Conservation (phyloP, 1,140 invertebrate species). For the Ostrea edulis region DNA sequence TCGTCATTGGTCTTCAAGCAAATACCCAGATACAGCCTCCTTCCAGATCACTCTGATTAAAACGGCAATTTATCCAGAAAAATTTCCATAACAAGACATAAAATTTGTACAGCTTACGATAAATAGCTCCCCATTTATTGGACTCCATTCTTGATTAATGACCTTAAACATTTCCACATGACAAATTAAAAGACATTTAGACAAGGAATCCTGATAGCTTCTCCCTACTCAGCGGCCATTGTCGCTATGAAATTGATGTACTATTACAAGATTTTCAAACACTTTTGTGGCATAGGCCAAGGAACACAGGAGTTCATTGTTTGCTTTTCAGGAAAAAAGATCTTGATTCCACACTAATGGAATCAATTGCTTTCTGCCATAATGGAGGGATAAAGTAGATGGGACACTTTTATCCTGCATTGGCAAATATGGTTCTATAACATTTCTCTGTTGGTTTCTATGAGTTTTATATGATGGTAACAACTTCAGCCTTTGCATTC, state of each 20-base stretch:
- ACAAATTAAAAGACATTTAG: conserved; percentile 38
- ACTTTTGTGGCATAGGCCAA: conserved; percentile 26
- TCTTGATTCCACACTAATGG: conserved; percentile 30
- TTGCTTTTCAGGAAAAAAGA: conserved; percentile 26
- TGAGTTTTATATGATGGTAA: conserved; percentile 2
- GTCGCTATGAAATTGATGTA: conserved; percentile 37
- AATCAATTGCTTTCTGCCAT: conserved; percentile 33
- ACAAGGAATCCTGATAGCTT: neutral
- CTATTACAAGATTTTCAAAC: conserved; percentile 29
- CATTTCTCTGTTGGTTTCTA: neutral
- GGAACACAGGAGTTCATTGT: neutral
- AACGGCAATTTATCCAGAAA: conserved; percentile 14
- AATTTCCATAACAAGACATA: conserved; percentile 31
- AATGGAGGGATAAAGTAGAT: conserved; percentile 17
- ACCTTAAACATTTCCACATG: conserved; percentile 35
- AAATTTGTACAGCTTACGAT: conserved; percentile 39
- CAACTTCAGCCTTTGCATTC: neutral
- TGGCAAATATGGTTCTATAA: neutral
- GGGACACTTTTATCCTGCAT: conserved; percentile 28
- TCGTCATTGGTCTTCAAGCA: conserved; percentile 11
- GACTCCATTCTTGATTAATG: conserved; percentile 30
- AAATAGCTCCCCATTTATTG: conserved; percentile 32
- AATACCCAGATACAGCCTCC: neutral
- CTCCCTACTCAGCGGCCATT: conserved; percentile 17
- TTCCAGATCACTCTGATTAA: conserved; percentile 21